Conservation (phyloP, 2,797 vertebrate genomes). For the Psittacula derbiana region DNA sequence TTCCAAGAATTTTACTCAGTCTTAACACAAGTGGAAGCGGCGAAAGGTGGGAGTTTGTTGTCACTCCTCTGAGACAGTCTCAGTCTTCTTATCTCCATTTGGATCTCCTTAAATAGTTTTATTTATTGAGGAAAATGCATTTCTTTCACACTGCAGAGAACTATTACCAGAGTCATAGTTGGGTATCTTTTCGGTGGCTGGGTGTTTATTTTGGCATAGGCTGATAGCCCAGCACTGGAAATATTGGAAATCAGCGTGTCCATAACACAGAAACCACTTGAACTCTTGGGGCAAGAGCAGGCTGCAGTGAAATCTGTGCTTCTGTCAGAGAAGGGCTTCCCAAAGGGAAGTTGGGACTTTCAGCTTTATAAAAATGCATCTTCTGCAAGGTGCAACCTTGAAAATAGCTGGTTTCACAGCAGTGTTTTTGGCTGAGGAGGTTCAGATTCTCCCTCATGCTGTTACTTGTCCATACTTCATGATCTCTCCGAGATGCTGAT, state of each 20-base stretch:
- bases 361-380: not conserved
- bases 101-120: not conserved
- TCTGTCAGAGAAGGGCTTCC: not conserved
- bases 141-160: not conserved
- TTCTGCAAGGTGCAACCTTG: not conserved
- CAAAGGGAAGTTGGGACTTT: not conserved
- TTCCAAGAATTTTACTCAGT: slow-evolving; percentile 45
- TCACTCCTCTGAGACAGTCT: not conserved
- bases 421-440: not conserved
- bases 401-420: not conserved
- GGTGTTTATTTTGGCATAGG: slow-evolving; percentile 19
- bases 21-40: not conserved
- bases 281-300: not conserved
- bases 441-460: not conserved
- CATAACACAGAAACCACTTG: not conserved
- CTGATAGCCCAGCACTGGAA: not conserved
- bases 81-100: not conserved
- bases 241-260: not conserved
- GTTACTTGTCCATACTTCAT: not conserved
- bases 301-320: not conserved
- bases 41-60: slow-evolving; percentile 32
- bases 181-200: not conserved
- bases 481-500: not conserved
- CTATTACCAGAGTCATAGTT: not conserved
- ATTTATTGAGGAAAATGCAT: not conserved